Base-by-base conservation (phyloP, 2,113 vertebrate species). In the Nasalis larvatus region DNA sequence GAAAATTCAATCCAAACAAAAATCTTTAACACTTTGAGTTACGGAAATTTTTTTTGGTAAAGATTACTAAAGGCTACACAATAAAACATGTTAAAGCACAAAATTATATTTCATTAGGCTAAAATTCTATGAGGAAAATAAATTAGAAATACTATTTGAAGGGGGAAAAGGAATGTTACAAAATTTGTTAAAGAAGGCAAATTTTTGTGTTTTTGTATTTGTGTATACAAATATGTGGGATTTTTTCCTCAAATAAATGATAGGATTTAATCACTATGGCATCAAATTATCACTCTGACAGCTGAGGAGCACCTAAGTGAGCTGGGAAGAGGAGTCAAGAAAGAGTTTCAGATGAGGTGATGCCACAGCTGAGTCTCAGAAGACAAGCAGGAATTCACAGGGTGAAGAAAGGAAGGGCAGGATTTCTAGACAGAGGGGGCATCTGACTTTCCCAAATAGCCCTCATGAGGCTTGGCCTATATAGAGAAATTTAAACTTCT, bases 61-160 rank as follows among this genome's bases (percentile, higher is more conserved):
- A 49, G 32, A 78, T 88, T 83, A 69, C 23, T 37, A 90, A 8
- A 87, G 73, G 80, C 6, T 66, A 60, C 78, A 81, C n/a, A 86
- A 74, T 86, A 84, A 86, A 91, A 66, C 23, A 66, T 58, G 77
- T 94, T 63, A 35, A 84, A 40, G 45, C 14, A 90, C 74, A 52
- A 93, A 90, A 63, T 83, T 86, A 3, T 73, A 73, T 87, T 94
- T 92, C 35, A 85, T 49, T 94, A 69, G 25, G 17, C 25, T 91
- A 90, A 71, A 86, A 91, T 58, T 60, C 6, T 69, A 37, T 82
- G 32, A 92, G 17, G 21, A 85, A 93, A 86, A 27, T 91, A 66
- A 86, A 93, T n/a, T 94, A 8, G 30, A 87, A 95, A 68, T 88
- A 8, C 4, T 58, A 45, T 84, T 95, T 92, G 40, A 85, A 90